Percentiles rank a stretch among this genome's conserved stretches.
phyloP scores from a whole-genome alignment of 2,797 vertebrate species.

The Pipistrellus kuhlii region DNA sequence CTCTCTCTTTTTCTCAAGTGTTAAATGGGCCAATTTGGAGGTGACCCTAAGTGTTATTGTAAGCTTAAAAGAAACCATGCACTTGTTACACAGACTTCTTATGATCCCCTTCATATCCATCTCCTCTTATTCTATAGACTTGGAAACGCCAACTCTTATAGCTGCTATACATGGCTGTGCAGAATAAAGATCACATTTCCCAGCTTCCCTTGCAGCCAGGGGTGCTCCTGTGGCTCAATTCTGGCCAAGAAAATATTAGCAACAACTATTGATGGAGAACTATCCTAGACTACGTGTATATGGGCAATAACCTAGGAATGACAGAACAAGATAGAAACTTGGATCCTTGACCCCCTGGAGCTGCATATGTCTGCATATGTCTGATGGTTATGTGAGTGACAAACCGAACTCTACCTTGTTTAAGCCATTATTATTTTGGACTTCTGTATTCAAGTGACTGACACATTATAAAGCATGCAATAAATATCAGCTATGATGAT shows the following conservation, averaged over 20 bases:
- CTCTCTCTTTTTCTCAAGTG: neutral
- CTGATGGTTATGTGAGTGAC: neutral
- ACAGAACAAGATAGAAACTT: neutral
- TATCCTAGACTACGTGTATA: neutral
- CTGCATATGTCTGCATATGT: neutral
- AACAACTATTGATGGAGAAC: neutral
- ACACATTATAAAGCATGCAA: neutral
- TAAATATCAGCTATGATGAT: neutral
- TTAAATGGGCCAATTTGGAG: neutral
- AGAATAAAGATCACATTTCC: conserved; percentile 26
- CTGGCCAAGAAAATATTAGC: neutral
- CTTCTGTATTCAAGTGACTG: neutral
- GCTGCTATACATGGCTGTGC: neutral
- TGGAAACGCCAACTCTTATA: neutral
- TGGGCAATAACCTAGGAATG: neutral
- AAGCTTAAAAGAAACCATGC: neutral
- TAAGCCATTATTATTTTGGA: neutral
- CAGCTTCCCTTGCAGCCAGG: conserved; percentile 25
- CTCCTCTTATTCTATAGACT: neutral
- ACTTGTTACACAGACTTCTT: neutral
- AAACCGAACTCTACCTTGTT: neutral
- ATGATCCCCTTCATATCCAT: neutral
- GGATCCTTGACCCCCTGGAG: neutral
- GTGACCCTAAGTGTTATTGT: neutral
- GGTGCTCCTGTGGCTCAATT: neutral